These are phyloP conservation scores for Dendrolimus pini DNA, from an alignment of 2,888 invertebrate species.

Conservation along the genomic window DNA sequence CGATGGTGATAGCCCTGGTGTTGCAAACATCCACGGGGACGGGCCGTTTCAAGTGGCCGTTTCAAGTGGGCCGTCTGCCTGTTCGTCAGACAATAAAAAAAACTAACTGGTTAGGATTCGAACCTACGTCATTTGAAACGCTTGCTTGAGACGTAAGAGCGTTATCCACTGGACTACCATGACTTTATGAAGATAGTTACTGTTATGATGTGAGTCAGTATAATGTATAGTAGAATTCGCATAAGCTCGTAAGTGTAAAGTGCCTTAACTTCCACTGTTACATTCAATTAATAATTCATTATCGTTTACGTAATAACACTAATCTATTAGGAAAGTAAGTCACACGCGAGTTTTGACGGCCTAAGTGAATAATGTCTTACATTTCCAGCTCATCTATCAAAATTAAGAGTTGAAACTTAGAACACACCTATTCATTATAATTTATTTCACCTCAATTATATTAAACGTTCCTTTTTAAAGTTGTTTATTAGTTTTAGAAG, in stretches of 20 bases:
- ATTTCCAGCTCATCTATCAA: constrained; percentile 44
- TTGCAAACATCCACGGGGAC: no score
- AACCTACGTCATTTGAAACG: no score
- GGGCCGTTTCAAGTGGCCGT: no score
- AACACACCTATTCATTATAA: neutral
- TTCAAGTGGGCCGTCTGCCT: no score
- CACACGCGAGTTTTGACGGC: constrained; percentile 10
- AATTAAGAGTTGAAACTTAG: constrained; percentile 27
- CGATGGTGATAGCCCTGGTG: no score
- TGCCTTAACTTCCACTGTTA: neutral
- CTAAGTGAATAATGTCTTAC: constrained; percentile 10
- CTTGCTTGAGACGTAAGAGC: no score
- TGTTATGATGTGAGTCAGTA: no score
- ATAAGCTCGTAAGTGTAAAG: neutral
- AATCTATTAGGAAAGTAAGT: constrained; percentile 2
- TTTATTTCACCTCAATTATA: neutral
- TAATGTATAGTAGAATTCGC: neutral
- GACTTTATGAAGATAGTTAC: no score
- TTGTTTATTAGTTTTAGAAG: neutral
- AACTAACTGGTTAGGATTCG: no score
- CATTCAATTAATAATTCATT: neutral
- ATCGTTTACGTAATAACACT: constrained; percentile 1
- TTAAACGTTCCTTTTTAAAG: neutral
- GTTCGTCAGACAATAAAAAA: no score
- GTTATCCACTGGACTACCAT: no score